Base-by-base conservation (phyloP, 2,113 vertebrate species). In the Oncorhynchus nerka region DNA sequence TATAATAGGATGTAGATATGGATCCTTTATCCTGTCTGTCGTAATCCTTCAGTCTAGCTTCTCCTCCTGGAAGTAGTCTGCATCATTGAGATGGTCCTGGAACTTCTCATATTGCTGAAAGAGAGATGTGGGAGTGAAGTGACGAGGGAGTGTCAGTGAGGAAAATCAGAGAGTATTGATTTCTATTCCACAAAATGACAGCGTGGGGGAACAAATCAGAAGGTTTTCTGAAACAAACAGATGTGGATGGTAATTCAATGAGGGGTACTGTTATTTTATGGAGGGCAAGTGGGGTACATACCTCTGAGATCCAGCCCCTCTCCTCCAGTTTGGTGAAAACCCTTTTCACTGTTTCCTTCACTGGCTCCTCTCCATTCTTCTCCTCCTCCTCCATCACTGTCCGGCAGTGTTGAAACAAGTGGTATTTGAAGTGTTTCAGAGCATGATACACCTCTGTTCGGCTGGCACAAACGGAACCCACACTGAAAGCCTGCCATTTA, bases 381-480 rank as follows among this genome's bases (percentile, higher is more conserved):
- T 91, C 84, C 16, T 26, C 26, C 61, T 26, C 26, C 61, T 84
- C 30, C 0, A 91, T 80, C 61, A 90, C 1, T 0, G 81, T 87
- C 71, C 86, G 89, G 79, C 95, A 96, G 22, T 85, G 75, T 80
- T 92, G 61, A 59, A 93, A 96, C 8, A 97, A 80, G 73, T 94
- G 93, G 84, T 93, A 96, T 82, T 96, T 96, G 88, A 94, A 96
- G 83, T 97, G 95, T 78, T 93, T 95, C 75, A 96, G 85, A 9
- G 87, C 83, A 66, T 96, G 95, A 80, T 96, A 96, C 84, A 94
- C 89, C 82, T 84, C 81, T 4, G 95, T 96, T 30, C 95, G 94
- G 66, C 83, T 0, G 64, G 91, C 93, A 89, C 95, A 97, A 62
- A 94, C 90, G 0, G 3, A 0, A 0, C 95, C 95, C 73, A 96